phyloP scores from a whole-genome alignment of 2,797 vertebrate genomes.

The Danio jaintianensis region DNA sequence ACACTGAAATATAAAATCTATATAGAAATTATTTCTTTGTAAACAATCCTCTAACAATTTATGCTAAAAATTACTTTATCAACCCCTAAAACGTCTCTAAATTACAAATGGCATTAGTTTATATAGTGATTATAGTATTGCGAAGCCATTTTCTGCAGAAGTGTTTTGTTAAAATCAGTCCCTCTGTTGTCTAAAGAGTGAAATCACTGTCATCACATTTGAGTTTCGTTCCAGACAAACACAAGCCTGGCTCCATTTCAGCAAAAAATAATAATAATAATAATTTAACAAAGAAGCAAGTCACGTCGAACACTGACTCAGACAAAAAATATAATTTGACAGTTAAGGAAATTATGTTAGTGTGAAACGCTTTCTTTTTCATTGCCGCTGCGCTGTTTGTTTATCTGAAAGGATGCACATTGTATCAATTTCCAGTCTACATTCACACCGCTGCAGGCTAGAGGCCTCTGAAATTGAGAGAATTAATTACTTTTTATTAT shows the following conservation, averaged over 20 bases:
- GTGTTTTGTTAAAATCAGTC: constrained; percentile 56
- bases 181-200: constrained; percentile 36
- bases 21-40: neutral
- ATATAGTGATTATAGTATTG: constrained; percentile 5
- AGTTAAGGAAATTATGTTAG: constrained; percentile 78
- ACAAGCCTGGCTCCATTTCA: constrained; percentile 47
- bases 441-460: constrained; percentile 85
- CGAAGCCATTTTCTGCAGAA: constrained; percentile 42
- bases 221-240: constrained; percentile 59
- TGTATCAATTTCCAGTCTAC: constrained; percentile 89
- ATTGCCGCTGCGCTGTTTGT: constrained; percentile 79
- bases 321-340: constrained; percentile 80
- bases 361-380: constrained; percentile 78
- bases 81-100: neutral
- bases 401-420: constrained; percentile 99
- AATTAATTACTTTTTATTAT: constrained; percentile 99
- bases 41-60: neutral
- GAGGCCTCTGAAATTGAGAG: constrained; percentile 94
- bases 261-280: constrained; percentile 14
- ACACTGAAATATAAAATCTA: too few relatives aligned
- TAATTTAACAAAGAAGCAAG: constrained; percentile 71
- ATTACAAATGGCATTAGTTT: neutral
- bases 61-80: neutral
- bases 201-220: constrained; percentile 55
- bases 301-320: constrained; percentile 74